A percentile compares a stretch with the other conserved stretches of the same genome.
These are phyloP conservation scores for Atherinomorus stipes DNA, from an alignment of 2,113 vertebrate genomes.

Conservation along the genomic window DNA sequence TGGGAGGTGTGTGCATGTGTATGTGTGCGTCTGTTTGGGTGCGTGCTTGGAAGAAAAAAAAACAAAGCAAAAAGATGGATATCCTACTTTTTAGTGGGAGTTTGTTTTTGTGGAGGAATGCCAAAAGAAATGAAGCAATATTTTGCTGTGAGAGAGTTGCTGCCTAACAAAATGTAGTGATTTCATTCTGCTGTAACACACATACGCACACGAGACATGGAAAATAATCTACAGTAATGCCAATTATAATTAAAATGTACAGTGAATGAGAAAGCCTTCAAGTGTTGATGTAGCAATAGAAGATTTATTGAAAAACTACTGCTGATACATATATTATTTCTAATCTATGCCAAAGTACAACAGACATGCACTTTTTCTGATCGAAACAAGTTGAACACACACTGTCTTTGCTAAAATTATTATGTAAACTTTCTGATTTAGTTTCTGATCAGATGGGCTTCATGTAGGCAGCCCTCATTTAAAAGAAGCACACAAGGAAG, in stretches of 20 bases:
- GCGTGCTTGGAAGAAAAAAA: conserved; percentile 36
- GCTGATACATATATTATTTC: conserved; percentile 63
- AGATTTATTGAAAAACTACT: conserved; percentile 62
- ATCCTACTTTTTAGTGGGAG: conserved; percentile 49
- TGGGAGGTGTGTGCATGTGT: conserved; percentile 47
- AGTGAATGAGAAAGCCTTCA: conserved; percentile 35
- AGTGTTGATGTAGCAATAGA: conserved; percentile 52
- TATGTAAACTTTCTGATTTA: conserved; percentile 23
- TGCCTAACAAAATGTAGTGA: conserved; percentile 55
- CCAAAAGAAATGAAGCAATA: conserved; percentile 68
- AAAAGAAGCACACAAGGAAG: conserved; percentile 40
- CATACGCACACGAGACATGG: conserved; percentile 63
- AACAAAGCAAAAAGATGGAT: conserved; percentile 12
- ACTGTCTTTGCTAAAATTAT: conserved; percentile 40
- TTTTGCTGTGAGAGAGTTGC: conserved; percentile 63
- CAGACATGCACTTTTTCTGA: conserved; percentile 71
- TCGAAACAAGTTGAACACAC: conserved; percentile 45
- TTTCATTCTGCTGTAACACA: conserved; percentile 71
- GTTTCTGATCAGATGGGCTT: conserved; percentile 26
- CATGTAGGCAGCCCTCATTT: conserved; percentile 9
- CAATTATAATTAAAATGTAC: conserved; percentile 38
- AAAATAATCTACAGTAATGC: conserved; percentile 35
- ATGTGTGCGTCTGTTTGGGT: conserved; percentile 44
- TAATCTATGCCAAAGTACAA: conserved; percentile 70
- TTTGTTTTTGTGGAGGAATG: conserved; percentile 55